Percentiles rank a stretch among this genome's conserved stretches.
These are phyloP conservation scores for Callyntrura guangdongensis DNA, from an alignment of 2,888 invertebrate genomes.

Conservation along the genomic window DNA sequence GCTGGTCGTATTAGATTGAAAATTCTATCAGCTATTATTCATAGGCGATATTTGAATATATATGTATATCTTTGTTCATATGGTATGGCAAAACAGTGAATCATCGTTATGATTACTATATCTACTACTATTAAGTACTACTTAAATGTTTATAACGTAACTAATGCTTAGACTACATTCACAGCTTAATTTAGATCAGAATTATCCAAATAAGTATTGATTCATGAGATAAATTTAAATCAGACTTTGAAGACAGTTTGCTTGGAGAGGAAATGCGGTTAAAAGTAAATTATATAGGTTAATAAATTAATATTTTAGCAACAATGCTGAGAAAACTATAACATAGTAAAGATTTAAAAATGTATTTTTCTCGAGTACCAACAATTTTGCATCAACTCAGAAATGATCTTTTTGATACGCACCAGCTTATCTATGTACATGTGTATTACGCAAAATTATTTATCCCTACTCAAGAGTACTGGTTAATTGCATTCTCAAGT, in stretches of 20 bases:
- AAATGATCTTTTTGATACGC: background rate
- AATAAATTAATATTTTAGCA: slow-evolving; percentile 40
- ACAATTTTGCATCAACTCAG: background rate
- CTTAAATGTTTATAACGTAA: too few species aligned
- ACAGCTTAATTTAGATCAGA: slow-evolving; percentile 30
- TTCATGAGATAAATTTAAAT: slow-evolving; percentile 61
- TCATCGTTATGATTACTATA: slow-evolving; percentile 52
- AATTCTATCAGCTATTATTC: slow-evolving; percentile 1
- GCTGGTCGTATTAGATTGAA: slow-evolving; percentile 18
- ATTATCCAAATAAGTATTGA: slow-evolving; percentile 7
- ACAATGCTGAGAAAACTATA: background rate
- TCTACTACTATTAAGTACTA: background rate
- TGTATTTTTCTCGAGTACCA: background rate
- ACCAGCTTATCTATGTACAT: slow-evolving; percentile 1
- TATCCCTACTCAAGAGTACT: slow-evolving; percentile 18
- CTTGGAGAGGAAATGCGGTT: slow-evolving; percentile 14
- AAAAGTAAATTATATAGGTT: background rate
- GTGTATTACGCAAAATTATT: background rate
- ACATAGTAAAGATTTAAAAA: background rate
- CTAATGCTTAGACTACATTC: too few species aligned
- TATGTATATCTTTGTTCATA: slow-evolving; percentile 54
- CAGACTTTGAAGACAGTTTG: slow-evolving; percentile 69
- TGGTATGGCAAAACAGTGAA: slow-evolving; percentile 80
- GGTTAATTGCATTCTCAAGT: slow-evolving; percentile 71
- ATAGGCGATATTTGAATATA: slow-evolving; percentile 55